A percentile compares a stretch with the other conserved stretches of the same genome.
phyloP scores from a whole-genome alignment of 2,113 vertebrate genomes.

The Bos indicus region DNA sequence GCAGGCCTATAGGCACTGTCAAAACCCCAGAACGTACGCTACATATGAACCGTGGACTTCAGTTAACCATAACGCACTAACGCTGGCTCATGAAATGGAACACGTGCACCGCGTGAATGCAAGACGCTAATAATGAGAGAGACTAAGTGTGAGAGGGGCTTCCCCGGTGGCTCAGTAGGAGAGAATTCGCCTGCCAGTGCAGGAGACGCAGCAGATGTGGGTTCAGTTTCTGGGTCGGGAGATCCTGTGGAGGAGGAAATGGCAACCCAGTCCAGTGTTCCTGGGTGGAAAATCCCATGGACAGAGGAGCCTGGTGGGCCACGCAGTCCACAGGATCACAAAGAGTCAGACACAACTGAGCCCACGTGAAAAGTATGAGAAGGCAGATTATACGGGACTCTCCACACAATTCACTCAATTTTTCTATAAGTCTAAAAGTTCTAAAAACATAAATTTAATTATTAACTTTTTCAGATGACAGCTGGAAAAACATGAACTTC shows the following conservation, averaged over 20 bases:
- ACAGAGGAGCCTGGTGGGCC: not conserved
- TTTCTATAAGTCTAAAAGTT: not conserved
- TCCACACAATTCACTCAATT: not conserved
- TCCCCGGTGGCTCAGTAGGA: fast-evolving
- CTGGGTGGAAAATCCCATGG: not conserved
- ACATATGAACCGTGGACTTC: not conserved
- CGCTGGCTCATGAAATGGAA: not conserved
- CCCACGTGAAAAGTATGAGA: not conserved
- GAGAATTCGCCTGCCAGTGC: fast-evolving
- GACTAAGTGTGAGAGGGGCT: not conserved
- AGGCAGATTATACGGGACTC: not conserved
- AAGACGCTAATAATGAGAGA: not conserved
- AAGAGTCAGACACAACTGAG: not conserved
- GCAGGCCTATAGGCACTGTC: fast-evolving
- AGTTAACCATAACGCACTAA: too few species aligned
- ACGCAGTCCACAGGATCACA: fast-evolving
- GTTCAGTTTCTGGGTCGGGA: not conserved
- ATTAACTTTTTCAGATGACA: not conserved
- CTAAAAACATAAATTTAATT: not conserved
- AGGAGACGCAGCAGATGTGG: not conserved
- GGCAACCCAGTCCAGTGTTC: not conserved
- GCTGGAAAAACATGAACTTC: not conserved
- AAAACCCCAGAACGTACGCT: not conserved
- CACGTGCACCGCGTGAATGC: fast-evolving
- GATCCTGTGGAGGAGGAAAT: not conserved